Conservation (phyloP, 2,888 invertebrate genomes). For the Aproaerema taeniolella region DNA sequence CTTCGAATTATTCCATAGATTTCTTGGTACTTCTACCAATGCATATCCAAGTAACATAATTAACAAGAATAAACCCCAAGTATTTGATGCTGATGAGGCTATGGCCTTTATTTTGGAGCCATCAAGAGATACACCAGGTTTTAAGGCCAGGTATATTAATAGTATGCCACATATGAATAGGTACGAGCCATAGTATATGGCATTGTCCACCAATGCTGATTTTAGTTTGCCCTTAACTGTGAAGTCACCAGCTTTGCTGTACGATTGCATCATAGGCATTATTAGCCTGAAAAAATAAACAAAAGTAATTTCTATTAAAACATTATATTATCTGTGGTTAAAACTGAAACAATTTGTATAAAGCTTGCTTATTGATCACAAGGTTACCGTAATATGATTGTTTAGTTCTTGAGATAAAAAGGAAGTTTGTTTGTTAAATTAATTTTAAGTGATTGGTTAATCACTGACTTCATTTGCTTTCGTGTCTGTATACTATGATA, state of each 20-base stretch:
- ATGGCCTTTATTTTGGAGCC: slow-evolving; percentile 96
- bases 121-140: slow-evolving; percentile 92
- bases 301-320: no score
- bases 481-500: no score
- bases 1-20: slow-evolving; percentile 93
- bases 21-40: slow-evolving; percentile 95
- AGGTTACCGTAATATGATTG: no score
- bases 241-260: slow-evolving; percentile 98
- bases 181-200: slow-evolving; percentile 98
- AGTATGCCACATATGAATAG: slow-evolving; percentile 95
- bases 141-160: slow-evolving; percentile 94
- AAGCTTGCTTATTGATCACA: no score
- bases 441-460: no score
- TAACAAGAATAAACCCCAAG: slow-evolving; percentile 98
- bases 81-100: slow-evolving; percentile 98
- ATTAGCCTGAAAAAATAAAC: slow-evolving; percentile 83
- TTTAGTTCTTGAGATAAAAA: no score
- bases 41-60: slow-evolving; percentile 96
- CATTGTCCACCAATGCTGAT: slow-evolving; percentile 96
- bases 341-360: no score
- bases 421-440: no score
- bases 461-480: no score
- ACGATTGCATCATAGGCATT: slow-evolving; percentile 99
- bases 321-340: no score
- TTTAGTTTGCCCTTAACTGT: slow-evolving; percentile 95